A percentile compares a stretch with the other conserved stretches of the same genome.
Evolutionary conservation across 2,113 vertebrate genomes (phyloP).

Genomic region (Vombatus ursinus): DNA sequence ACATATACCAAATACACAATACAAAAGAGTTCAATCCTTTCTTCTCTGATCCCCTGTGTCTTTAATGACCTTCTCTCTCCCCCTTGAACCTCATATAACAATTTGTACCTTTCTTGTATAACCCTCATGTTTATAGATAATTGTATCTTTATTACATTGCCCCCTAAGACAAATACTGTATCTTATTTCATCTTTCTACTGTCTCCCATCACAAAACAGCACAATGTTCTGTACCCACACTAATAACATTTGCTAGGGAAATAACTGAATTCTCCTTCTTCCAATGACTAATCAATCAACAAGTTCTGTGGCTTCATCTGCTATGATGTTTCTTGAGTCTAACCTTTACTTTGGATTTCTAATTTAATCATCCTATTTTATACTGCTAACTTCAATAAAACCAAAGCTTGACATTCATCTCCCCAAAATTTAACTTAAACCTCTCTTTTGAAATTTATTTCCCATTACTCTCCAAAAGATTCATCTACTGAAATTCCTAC

Average conservation of each 20-base stretch:
- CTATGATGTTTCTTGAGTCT: neutral
- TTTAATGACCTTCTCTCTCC: neutral
- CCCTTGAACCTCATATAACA: neutral
- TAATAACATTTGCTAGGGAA: neutral
- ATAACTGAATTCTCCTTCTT: neutral
- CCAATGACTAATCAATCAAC: neutral
- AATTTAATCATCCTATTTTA: neutral
- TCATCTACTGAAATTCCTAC: neutral
- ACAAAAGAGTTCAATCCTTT: neutral
- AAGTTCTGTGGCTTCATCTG: neutral
- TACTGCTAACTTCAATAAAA: neutral
- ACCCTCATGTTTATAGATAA: neutral
- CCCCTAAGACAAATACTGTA: neutral
- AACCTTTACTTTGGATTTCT: neutral
- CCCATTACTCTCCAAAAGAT: neutral
- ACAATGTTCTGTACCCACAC: neutral
- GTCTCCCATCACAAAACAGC: neutral
- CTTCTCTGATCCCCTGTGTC: neutral
- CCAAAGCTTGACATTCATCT: neutral
- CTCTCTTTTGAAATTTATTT: neutral
- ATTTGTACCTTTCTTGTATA: neutral
- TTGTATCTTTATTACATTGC: neutral
- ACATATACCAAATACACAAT: neutral
- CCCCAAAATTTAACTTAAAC: neutral
- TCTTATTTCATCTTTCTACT: neutral